Evolutionary conservation across 2,888 invertebrate species (phyloP), one percentile per base, ranked within the genome.

Genomic region (Cantharis nigra): DNA sequence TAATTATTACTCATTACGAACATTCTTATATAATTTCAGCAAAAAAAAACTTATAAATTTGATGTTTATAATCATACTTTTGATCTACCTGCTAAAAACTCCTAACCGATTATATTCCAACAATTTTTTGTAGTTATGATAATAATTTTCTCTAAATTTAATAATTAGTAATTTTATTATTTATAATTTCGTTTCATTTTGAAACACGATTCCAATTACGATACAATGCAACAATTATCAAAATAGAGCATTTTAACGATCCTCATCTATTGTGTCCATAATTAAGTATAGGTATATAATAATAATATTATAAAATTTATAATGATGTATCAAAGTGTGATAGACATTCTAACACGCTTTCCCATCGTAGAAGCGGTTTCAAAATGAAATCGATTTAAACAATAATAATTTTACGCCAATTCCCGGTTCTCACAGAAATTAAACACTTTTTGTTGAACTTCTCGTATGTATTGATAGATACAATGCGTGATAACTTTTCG

Each of bases 171-270:
- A 49, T 49, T 49, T 49, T 49, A 49, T 49, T 49, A 49, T 49
- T 49, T 49, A 49, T n/a, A 49, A 49, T n/a, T 49, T 49, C 49
- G n/a, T 49, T 49, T 49, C n/a, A 49, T 49, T n/a, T 49, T n/a
- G n/a, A 49, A 49, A n/a, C n/a, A 33, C 49, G 49, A 13, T 13
- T 49, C 49, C 49, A 49, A 49, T 49, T 49, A 49, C 49, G n/a
- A n/a, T 49, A 49, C 49, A 49, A 49, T 65, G 26, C 16, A 26
- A 67, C 23, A 69, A 49, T 69, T 63, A 70, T 18, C 69, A 30
- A 28, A 16, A 63, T 70, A 74, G 74, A 69, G 69, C 74, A 74
- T 63, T 74, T 74, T 74, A 74, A 74, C 70, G 74, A 73, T 63
- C 49, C 49, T 5, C 13, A 9, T 9, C 49, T 49, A 49, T 49